Percentiles rank a stretch among this genome's conserved stretches.
Evolutionary conservation across 2,797 vertebrate species (phyloP).

Genomic region (Heteromormyrus szaboi): DNA sequence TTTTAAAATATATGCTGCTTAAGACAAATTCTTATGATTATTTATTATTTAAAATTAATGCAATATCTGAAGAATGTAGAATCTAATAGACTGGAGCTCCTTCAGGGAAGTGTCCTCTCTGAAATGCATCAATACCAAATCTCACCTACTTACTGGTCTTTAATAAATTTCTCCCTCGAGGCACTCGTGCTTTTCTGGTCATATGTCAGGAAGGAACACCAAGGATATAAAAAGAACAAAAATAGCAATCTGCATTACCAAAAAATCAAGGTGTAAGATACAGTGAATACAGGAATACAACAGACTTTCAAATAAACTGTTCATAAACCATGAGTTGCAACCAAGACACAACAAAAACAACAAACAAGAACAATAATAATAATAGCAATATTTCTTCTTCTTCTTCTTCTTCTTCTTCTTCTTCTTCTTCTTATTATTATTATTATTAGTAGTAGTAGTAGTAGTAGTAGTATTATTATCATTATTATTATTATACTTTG

Average conservation of each 20-base stretch:
- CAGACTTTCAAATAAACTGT: background rate
- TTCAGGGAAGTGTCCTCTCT: background rate
- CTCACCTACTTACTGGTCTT: background rate
- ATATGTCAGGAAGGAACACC: constrained; percentile 16
- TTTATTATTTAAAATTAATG: background rate
- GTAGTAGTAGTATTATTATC: background rate
- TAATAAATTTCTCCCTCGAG: background rate
- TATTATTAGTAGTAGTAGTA: background rate
- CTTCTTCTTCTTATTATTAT: background rate
- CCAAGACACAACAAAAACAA: background rate
- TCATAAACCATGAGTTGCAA: background rate
- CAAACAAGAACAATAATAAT: background rate
- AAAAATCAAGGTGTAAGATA: background rate
- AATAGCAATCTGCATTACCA: constrained; percentile 33
- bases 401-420: background rate
- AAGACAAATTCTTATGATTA: background rate
- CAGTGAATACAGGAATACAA: background rate
- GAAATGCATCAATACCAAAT: constrained; percentile 7
- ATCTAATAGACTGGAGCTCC: background rate
- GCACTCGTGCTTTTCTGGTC: background rate
- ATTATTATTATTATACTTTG: background rate
- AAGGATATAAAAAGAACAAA: constrained; percentile 24
- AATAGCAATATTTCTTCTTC: background rate
- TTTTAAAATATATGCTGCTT: background rate
- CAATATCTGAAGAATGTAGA: background rate